Evolutionary conservation across 2,888 invertebrate genomes (phyloP), one percentile per base, ranked within the genome.

Genomic region (Dynastes maya): DNA sequence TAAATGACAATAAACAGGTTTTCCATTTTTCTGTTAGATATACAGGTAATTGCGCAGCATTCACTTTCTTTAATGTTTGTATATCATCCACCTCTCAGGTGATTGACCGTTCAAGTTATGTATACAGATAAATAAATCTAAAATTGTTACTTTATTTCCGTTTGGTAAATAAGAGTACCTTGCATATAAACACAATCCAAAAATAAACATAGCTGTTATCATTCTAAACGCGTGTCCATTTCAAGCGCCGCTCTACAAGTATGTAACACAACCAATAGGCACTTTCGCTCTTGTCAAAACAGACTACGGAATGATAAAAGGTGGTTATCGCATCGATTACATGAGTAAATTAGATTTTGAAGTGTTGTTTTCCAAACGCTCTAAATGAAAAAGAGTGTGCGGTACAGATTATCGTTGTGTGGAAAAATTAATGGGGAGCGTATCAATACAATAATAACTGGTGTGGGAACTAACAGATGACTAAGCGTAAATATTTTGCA

Each of bases 21-120:
- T 45, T 45, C 11, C 9, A 45, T 11, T 11, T 45, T 45, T 11
- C 32, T 37, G 5, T 37, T 37, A 37, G 32, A 37, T 37, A 37
- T 8, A 45, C 2, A 11, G 9, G 11, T 8, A 45, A 45, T 11
- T 45, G 45, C 45, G 45, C 11, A 45, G 45, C 11, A 45, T 45
- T 45, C 45, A 45, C 8, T 45, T 8, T 11, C 8, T 0, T 11
- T 8, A 37, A 5, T 37, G 32, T 37, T 37, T 37, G 0, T 63
- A 2, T 32, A 37, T 45, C 45, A 67, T 67, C 4, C 65, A 22
- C 65, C 40, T 40, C 65, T 58, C 16, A 22, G 65, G 65, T 67
- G 37, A 67, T 67, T 67, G 65, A 67, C 65, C 65, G 65, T 67
- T 22, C 22, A 67, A 40, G 22, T 45, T 67, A 67, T 67, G 40